phyloP scores from a whole-genome alignment of 2,113 vertebrate genomes.

The Xiphias gladius region DNA sequence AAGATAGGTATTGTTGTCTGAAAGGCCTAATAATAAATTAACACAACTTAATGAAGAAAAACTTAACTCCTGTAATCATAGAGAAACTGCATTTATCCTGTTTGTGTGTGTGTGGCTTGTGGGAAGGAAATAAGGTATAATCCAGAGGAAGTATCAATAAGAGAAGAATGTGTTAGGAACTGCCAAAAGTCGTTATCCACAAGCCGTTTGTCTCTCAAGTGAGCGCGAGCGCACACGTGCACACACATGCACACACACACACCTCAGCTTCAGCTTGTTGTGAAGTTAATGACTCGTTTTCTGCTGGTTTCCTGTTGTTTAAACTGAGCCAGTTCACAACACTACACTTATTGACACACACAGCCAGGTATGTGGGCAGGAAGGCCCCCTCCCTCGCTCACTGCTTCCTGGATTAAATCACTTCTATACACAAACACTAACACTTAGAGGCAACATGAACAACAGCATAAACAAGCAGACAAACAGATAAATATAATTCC shows the following conservation, averaged over 20 bases:
- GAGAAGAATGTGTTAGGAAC: conserved; percentile 62
- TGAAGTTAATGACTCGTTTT: conserved; percentile 70
- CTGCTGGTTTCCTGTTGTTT: conserved; percentile 71
- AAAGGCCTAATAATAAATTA: conserved; percentile 58
- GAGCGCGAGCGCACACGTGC: background rate
- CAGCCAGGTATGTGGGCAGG: conserved; percentile 54
- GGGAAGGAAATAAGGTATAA: conserved; percentile 63
- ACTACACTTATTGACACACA: conserved; percentile 61
- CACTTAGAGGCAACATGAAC: background rate
- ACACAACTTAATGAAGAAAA: conserved; percentile 58
- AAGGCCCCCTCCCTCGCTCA: conserved; percentile 26
- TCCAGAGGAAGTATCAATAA: conserved; percentile 73
- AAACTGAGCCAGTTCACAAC: conserved; percentile 56
- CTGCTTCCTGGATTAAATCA: conserved; percentile 51
- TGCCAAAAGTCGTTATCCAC: conserved; percentile 62
- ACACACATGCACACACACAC: conserved; percentile 19
- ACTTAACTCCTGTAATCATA: conserved; percentile 65
- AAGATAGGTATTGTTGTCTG: conserved; percentile 32
- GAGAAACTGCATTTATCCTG: conserved; percentile 18
- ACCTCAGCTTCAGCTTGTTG: conserved; percentile 58
- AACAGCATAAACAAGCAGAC: conserved; percentile 21
- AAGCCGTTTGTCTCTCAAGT: conserved; percentile 32
- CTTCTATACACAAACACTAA: conserved; percentile 30
- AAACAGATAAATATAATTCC: background rate
- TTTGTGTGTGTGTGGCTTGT: conserved; percentile 40